phyloP scores from a whole-genome alignment of 2,797 vertebrate species.

The Hybognathus amarus region DNA sequence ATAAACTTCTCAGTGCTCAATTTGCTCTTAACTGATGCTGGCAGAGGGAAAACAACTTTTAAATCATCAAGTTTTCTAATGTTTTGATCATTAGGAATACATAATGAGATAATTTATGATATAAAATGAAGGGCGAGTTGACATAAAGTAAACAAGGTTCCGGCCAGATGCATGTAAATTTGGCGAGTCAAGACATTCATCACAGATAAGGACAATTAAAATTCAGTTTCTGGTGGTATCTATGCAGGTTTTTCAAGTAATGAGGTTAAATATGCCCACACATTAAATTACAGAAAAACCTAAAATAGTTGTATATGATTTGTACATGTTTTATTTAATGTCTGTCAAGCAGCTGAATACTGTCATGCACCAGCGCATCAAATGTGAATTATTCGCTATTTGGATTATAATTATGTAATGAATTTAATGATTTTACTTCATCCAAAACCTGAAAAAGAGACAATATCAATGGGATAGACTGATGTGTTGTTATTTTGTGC shows the following conservation, averaged over 20 bases:
- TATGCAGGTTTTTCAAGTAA: conserved; percentile 12
- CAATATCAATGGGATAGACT: background rate
- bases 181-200: conserved; percentile 28
- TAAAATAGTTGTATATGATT: background rate
- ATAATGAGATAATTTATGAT: conserved; percentile 36
- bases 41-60: conserved; percentile 37
- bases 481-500: background rate
- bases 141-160: conserved; percentile 43
- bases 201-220: conserved; percentile 28
- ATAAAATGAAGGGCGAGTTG: conserved; percentile 12
- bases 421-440: background rate
- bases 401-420: background rate
- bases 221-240: conserved; percentile 29
- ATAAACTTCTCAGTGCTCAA: conserved; percentile 6
- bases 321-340: background rate
- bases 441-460: conserved; percentile 10
- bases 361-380: background rate
- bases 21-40: conserved; percentile 19
- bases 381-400: background rate
- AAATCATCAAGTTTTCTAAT: conserved; percentile 20
- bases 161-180: conserved; percentile 18
- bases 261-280: background rate
- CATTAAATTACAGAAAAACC: background rate
- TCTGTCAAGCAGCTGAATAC: background rate
- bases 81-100: conserved; percentile 45